Evolutionary conservation across 2,888 invertebrate species (phyloP).

Genomic region (Calliphora vomitoria): DNA sequence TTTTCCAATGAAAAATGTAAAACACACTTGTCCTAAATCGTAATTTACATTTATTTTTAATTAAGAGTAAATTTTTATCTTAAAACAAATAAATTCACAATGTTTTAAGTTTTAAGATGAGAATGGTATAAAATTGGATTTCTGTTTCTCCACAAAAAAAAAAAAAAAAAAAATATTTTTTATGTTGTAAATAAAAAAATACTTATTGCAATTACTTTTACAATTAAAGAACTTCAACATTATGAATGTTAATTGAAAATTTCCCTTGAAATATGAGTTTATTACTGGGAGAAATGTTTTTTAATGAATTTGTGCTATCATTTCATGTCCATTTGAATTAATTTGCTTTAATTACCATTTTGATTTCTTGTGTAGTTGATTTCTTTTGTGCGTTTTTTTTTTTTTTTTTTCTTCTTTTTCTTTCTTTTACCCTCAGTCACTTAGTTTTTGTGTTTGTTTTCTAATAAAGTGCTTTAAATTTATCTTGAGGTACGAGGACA

Average conservation of each 20-base stretch:
- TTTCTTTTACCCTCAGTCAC: neutral
- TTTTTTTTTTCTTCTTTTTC: neutral
- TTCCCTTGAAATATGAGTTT: constrained; percentile 3
- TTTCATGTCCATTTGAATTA: constrained; percentile 20
- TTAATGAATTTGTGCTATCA: constrained; percentile 10
- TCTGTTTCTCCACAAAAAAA: too few species aligned
- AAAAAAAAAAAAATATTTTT: too few species aligned
- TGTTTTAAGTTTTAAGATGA: too few species aligned
- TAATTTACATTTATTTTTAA: too few species aligned
- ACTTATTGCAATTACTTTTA: neutral
- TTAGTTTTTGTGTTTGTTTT: neutral
- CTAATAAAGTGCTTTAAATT: neutral
- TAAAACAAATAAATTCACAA: too few species aligned
- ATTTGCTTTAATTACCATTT: constrained; percentile 22
- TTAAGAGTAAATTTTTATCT: too few species aligned
- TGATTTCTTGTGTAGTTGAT: neutral
- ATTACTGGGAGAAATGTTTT: neutral
- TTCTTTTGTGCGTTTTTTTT: neutral
- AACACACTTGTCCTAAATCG: too few species aligned
- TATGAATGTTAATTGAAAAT: neutral
- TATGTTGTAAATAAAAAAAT: neutral
- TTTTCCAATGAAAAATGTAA: too few species aligned
- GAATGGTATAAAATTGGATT: too few species aligned
- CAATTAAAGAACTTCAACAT: neutral
- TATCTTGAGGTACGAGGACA: neutral